Evolutionary conservation across 1,140 invertebrate species (phyloP).

Genomic region (Lucilia cuprina): DNA sequence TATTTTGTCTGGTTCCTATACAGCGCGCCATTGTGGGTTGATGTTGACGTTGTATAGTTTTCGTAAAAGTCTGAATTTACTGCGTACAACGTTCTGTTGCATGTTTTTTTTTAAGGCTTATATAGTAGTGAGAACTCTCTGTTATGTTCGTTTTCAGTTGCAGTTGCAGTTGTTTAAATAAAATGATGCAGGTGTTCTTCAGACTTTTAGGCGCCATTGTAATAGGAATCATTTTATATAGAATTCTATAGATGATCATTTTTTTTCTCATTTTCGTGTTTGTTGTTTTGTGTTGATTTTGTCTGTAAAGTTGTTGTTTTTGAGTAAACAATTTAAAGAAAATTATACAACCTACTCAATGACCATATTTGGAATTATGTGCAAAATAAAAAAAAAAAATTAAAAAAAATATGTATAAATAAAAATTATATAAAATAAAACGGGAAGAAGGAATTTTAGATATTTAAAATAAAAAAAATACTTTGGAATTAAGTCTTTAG

Average conservation of each 20-base stretch:
- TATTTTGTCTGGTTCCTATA: background rate
- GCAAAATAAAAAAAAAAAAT: background rate
- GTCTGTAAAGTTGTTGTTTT: background rate
- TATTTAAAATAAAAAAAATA: background rate
- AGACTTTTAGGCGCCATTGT: slow-evolving; percentile 36
- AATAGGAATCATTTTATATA: slow-evolving; percentile 23
- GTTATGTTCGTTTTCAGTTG: background rate
- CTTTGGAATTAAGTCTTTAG: background rate
- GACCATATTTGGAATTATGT: slow-evolving; percentile 2
- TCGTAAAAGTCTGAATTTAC: background rate
- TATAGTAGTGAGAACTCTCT: background rate
- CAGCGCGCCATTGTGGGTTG: slow-evolving; percentile 29
- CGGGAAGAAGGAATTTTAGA: background rate
- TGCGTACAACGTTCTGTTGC: background rate
- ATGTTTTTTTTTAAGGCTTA: background rate
- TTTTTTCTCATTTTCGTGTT: background rate
- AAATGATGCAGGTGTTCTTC: slow-evolving; percentile 36
- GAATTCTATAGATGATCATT: slow-evolving; percentile 11
- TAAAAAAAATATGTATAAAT: background rate
- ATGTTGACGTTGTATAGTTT: background rate
- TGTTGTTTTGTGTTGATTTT: background rate
- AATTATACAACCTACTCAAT: slow-evolving; percentile 24
- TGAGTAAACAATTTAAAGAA: slow-evolving; percentile 29
- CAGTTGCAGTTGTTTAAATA: background rate
- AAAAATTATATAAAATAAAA: background rate